Conservation (phyloP, 2,113 vertebrate species). For the Paradisaea rubra region DNA sequence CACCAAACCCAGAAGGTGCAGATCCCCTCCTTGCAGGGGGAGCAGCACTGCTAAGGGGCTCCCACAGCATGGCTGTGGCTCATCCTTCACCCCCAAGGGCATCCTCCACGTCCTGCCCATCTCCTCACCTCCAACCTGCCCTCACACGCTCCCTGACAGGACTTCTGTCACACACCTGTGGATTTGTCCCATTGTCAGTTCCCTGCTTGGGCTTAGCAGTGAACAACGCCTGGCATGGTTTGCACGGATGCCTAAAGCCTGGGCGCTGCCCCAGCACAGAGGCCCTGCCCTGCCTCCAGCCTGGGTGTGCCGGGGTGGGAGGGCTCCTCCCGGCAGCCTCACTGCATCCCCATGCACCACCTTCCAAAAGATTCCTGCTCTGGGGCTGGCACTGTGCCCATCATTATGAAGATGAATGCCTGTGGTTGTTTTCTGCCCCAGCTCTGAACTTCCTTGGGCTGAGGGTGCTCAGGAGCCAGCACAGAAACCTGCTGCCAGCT, state of each 20-base stretch:
- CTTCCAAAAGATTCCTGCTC: rapidly evolving
- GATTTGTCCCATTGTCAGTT: neutral
- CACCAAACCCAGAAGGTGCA: neutral
- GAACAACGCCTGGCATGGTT: rapidly evolving
- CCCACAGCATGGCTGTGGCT: neutral
- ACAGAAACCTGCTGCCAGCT: neutral
- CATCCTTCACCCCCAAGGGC: rapidly evolving
- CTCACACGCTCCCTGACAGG: rapidly evolving
- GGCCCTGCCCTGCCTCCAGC: neutral
- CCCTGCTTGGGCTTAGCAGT: rapidly evolving
- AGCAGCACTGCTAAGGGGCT: neutral
- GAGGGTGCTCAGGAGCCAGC: neutral
- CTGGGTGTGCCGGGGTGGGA: neutral
- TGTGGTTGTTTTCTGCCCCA: neutral
- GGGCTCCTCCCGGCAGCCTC: neutral
- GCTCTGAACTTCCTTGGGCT: neutral
- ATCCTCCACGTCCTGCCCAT: neutral
- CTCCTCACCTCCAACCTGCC: neutral
- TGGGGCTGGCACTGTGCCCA: neutral
- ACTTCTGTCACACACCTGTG: neutral
- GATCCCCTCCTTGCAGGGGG: neutral
- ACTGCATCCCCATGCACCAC: rapidly evolving
- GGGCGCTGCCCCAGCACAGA: rapidly evolving
- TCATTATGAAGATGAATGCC: neutral
- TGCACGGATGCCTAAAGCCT: rapidly evolving